Evolutionary conservation across 1,140 invertebrate species (phyloP), one percentile per base, ranked within the genome.

Genomic region (Lasaia peninsularis): DNA sequence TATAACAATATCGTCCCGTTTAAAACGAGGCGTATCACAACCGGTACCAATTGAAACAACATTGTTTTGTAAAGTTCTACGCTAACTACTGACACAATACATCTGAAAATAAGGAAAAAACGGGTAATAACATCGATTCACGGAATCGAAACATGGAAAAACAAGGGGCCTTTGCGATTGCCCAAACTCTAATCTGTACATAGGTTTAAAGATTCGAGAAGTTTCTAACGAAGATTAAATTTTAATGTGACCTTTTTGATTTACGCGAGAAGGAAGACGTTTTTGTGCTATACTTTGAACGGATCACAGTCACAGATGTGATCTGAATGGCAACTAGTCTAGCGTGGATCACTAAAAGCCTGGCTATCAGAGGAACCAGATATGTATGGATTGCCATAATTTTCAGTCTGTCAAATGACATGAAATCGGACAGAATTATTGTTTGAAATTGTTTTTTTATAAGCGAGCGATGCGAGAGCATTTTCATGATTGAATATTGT

Each of bases 11-110:
- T 86, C 84, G 82, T 80, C 86, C 75, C 86, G 86, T 87, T 88
- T 75, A 83, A 76, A 88, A 88, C 86, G 84, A 86, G 86, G 79
- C 86, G 73, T 86, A 86, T 88, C 86, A 88, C 86, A 88, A 88
- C 86, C 86, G 86, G 86, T 88, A 86, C 83, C 80, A 88, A 88
- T 88, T 88, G 86, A 88, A 87, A 84, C 80, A 88, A 87, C 83
- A 85, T 87, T 83, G 81, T 88, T n/a, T 86, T 88, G 86, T 88
- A 88, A 86, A 88, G 75, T 80, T 85, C 80, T 86, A 88, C 81
- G 78, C 86, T 88, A 88, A 73, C 86, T 88, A 88, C 78, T 80
- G 86, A 88, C 86, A 83, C 81, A 84, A 86, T 80, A 86, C 69
- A 76, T 88, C 79, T 67, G 79, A 86, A 88, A 88, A 86, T 81